A percentile compares a stretch with the other conserved stretches of the same genome.
These are phyloP conservation scores for Mohoua ochrocephala DNA, from an alignment of 2,113 vertebrate species.

Conservation along the genomic window DNA sequence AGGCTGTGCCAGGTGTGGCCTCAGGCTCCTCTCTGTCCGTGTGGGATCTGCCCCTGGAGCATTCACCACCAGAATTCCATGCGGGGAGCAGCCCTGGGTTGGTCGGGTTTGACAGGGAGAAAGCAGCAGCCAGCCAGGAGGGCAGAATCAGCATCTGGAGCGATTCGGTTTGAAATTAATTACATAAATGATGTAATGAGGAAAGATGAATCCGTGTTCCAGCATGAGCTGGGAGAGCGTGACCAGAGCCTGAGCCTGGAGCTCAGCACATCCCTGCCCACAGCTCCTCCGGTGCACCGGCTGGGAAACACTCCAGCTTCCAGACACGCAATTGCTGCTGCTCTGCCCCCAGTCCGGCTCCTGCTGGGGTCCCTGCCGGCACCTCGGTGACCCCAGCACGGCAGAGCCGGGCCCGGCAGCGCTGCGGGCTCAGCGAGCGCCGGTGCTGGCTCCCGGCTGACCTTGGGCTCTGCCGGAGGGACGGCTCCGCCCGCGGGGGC, in stretches of 20 bases:
- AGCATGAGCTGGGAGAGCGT: neutral
- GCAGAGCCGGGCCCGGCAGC: neutral
- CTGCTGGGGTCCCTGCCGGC: neutral
- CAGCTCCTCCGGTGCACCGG: neutral
- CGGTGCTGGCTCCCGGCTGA: neutral
- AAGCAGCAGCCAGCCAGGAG: neutral
- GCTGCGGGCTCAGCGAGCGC: neutral
- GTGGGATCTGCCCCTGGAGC: neutral
- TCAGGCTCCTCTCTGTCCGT: no score
- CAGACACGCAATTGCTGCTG: neutral
- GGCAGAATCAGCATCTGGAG: slow-evolving; percentile 8
- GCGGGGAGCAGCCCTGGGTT: neutral
- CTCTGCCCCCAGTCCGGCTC: no score
- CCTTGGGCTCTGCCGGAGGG: slow-evolving; percentile 64
- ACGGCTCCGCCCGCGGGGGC: neutral
- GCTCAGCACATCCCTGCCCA: neutral
- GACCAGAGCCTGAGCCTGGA: neutral
- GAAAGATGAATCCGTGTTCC: neutral
- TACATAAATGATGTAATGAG: slow-evolving; percentile 4
- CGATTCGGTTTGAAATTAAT: slow-evolving; percentile 11
- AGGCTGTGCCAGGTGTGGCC: fast-evolving
- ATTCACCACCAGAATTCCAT: fast-evolving
- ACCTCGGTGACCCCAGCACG: neutral
- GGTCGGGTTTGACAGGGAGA: neutral
- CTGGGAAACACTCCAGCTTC: neutral